Evolutionary conservation across 1,140 invertebrate species (phyloP), one percentile per base, ranked within the genome.

Genomic region (Goniozus legneri): DNA sequence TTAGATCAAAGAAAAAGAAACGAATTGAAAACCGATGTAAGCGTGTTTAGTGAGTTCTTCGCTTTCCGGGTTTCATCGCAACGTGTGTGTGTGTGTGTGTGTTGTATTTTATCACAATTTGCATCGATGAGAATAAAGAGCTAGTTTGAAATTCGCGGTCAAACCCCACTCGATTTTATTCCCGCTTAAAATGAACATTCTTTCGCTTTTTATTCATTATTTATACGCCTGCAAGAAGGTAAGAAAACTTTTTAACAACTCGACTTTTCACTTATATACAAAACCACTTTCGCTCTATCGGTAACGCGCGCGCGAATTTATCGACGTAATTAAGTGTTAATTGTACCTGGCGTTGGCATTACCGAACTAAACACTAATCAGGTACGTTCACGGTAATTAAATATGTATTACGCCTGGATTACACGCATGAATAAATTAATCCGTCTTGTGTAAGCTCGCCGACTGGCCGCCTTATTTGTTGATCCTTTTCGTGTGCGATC

Each of bases 321-420:
- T 44, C 42, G 33, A 37, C 33, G 22, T 44, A 36, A 49, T 49
- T 49, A 45, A 18, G 39, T 34, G 41, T 30, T 49, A 44, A 44
- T 36, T 44, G 16, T 15, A n/a, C n/a, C n/a, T 27, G 24, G 4
- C 10, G 24, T 27, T 6, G 4, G 10, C 24, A 10, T 10, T 27
- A 10, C 4, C 24, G 10, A 10, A 27, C 24, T 27, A 6, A 6
- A 10, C 24, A 10, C 24, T 50, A 44, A 50, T 50, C 47, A 34
- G 47, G 37, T 35, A 46, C 44, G 19, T 34, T 50, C 42, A 21
- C 34, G 47, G 42, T 45, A 50, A 50, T 50, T 50, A 50, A 45
- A 19, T 50, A 50, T 45, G 34, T 45, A 50, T 50, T 50, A 50
- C 35, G 42, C 22, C 37, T 50, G 33, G 31, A 35, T 15, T 15